Evolutionary conservation across 2,888 invertebrate genomes (phyloP).

Genomic region (Ariolimax columbianus): DNA sequence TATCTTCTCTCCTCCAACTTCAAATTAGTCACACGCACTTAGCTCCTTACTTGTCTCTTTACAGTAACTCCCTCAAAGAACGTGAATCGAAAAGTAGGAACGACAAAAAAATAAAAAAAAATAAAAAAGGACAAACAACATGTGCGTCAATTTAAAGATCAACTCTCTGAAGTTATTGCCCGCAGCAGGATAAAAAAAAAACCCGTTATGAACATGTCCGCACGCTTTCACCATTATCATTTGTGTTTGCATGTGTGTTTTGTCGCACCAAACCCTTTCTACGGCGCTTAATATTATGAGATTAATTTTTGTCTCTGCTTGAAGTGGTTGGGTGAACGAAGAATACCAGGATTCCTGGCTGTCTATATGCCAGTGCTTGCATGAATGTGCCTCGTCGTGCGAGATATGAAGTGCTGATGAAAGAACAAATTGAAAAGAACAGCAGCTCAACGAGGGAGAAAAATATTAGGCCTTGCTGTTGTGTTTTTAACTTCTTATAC

Average conservation of each 20-base stretch:
- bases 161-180: constrained; percentile 24
- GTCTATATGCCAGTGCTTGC: background rate
- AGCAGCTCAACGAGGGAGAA: background rate
- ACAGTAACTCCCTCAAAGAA: background rate
- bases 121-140: background rate
- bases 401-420: background rate
- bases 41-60: background rate
- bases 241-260: background rate
- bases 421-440: background rate
- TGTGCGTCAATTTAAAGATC: constrained; percentile 25
- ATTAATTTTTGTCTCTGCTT: constrained; percentile 10
- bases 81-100: no score
- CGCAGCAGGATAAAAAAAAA: background rate
- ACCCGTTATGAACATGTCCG: background rate
- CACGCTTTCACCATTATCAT: background rate
- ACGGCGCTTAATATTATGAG: background rate
- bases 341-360: background rate
- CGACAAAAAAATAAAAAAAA: no score
- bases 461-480: background rate
- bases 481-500: background rate
- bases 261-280: background rate
- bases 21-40: background rate
- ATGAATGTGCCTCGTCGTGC: background rate
- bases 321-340: constrained; percentile 1
- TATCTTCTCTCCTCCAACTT: background rate